phyloP scores from a whole-genome alignment of 1,140 invertebrate genomes.

The Gryon sp. region DNA sequence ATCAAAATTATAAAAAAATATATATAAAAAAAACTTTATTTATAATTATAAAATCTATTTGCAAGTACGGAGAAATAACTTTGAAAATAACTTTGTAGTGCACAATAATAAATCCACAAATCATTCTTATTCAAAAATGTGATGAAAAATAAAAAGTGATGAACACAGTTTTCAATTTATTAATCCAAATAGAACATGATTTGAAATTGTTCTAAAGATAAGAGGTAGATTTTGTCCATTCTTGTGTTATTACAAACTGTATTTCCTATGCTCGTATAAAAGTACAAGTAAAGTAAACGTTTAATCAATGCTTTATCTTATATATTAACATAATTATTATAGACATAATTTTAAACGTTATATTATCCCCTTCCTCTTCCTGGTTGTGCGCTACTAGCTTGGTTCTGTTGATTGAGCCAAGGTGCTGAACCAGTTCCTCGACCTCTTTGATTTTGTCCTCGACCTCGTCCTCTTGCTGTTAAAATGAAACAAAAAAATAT shows the following conservation, averaged over 20 bases:
- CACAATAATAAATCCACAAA: too few species aligned
- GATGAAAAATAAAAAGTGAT: too few species aligned
- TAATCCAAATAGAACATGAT: too few species aligned
- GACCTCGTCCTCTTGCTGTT: slow-evolving; percentile 75
- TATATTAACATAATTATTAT: slow-evolving; percentile 22
- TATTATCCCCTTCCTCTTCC: slow-evolving; percentile 76
- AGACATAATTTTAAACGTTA: slow-evolving; percentile 15
- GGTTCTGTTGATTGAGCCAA: slow-evolving; percentile 78
- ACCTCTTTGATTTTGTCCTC: slow-evolving; percentile 78
- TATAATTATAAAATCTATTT: too few species aligned
- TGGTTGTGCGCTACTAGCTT: slow-evolving; percentile 72
- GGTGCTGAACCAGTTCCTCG: slow-evolving; percentile 77
- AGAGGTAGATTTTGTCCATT: background rate
- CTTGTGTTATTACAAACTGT: background rate
- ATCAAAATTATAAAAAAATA: too few species aligned
- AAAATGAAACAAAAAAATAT: slow-evolving; percentile 24
- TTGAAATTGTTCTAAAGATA: too few species aligned
- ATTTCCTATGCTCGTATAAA: slow-evolving; percentile 4
- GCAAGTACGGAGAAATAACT: too few species aligned
- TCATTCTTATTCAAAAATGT: too few species aligned
- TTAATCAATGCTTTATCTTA: slow-evolving; percentile 13
- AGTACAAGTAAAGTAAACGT: slow-evolving; percentile 2
- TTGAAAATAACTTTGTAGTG: too few species aligned
- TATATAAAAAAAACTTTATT: too few species aligned
- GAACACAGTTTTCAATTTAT: too few species aligned